A percentile compares a stretch with the other conserved stretches of the same genome.
These are phyloP conservation scores for Iphiclides podalirius DNA, from an alignment of 2,888 invertebrate species.

Conservation along the genomic window DNA sequence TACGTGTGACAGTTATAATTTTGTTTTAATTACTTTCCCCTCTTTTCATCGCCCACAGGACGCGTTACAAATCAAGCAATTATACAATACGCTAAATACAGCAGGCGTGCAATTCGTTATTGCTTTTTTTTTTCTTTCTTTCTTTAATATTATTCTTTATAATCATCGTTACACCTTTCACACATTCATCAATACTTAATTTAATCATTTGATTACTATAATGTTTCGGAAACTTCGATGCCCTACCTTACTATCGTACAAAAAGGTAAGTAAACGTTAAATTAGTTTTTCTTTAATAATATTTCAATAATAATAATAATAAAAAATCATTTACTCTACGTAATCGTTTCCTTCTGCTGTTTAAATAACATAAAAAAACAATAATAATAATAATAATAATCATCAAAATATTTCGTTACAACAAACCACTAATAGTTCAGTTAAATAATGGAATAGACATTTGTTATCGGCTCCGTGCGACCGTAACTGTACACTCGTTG, in stretches of 20 bases:
- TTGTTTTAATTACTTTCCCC: constrained; percentile 13
- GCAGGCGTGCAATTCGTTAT: constrained; percentile 48
- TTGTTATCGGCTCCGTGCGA: constrained; percentile 50
- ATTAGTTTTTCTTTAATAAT: constrained; percentile 43
- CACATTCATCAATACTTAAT: constrained; percentile 31
- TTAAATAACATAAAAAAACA: constrained; percentile 76
- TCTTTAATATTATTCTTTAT: neutral
- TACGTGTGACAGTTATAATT: constrained; percentile 18
- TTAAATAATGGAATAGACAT: constrained; percentile 77
- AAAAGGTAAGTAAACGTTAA: constrained; percentile 68
- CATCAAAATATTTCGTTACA: constrained; percentile 62
- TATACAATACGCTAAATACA: constrained; percentile 35
- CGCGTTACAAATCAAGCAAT: constrained; percentile 34
- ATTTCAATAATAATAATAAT: constrained; percentile 37
- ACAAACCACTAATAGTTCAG: constrained; percentile 60
- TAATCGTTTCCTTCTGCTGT: constrained; percentile 48
- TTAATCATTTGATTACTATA: constrained; percentile 43
- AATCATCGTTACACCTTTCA: constrained; percentile 31
- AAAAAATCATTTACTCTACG: constrained; percentile 64
- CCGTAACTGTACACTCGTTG: constrained; percentile 40
- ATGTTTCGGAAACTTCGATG: constrained; percentile 51
- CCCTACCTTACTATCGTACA: constrained; percentile 60
- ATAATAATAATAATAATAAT: constrained; percentile 40
- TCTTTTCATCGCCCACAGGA: constrained; percentile 16
- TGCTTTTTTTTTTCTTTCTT: constrained; percentile 39